Conservation (phyloP, 53 echinoderm and acorn worm genomes). For the Echinometra lucunter region DNA sequence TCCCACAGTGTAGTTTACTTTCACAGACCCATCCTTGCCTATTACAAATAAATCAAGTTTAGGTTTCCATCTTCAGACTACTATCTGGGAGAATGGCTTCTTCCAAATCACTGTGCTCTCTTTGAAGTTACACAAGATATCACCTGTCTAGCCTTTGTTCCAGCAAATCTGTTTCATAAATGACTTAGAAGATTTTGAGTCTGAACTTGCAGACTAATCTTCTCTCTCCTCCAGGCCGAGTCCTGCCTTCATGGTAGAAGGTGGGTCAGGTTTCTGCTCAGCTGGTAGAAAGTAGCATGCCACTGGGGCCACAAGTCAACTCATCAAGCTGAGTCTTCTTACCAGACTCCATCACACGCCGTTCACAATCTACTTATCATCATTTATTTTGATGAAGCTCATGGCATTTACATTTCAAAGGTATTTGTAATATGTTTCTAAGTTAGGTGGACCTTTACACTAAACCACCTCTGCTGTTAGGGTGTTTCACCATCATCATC, state of each 20-base stretch:
- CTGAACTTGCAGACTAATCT: background rate
- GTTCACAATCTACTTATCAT: too few relatives aligned
- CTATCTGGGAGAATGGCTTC: background rate
- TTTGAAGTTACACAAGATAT: background rate
- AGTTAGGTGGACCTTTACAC: too few relatives aligned
- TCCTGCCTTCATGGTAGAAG: background rate
- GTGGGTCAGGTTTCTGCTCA: slow-evolving; percentile 37
- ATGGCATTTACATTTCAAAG: too few relatives aligned
- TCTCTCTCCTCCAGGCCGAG: background rate
- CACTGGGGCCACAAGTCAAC: slow-evolving; percentile 30
- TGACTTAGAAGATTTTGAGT: background rate
- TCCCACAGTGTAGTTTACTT: background rate
- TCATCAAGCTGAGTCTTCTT: background rate
- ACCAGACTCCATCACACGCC: background rate
- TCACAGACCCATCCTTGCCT: background rate
- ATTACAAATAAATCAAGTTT: background rate
- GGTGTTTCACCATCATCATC: too few relatives aligned
- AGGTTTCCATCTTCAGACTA: background rate
- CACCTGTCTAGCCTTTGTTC: background rate
- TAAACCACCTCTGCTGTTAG: too few relatives aligned
- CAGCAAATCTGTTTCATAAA: background rate
- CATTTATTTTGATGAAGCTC: too few relatives aligned
- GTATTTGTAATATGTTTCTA: too few relatives aligned
- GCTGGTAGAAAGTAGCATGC: slow-evolving; percentile 34
- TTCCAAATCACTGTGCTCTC: background rate